Percentiles rank a stretch among this genome's conserved stretches.
Evolutionary conservation across 2,797 vertebrate species (phyloP).

Genomic region (Dallia pectoralis): DNA sequence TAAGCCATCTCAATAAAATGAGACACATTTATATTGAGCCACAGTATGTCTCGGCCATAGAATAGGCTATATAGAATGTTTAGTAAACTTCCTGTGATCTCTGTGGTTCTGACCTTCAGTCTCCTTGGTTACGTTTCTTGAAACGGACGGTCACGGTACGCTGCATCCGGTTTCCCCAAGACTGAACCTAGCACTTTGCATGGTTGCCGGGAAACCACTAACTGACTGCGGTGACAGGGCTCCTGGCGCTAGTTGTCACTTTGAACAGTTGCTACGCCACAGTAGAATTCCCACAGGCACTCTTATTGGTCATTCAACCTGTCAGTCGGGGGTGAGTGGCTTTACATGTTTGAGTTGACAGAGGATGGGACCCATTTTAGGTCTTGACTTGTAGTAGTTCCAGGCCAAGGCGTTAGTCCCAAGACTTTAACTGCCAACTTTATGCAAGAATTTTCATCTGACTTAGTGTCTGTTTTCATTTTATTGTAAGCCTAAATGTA

Average conservation of each 20-base stretch:
- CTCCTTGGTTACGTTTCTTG: background rate
- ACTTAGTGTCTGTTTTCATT: background rate
- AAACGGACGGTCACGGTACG: background rate
- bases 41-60: background rate
- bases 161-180: background rate
- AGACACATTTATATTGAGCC: background rate
- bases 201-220: background rate
- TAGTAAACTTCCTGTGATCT: no score
- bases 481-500: background rate
- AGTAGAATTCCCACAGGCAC: background rate
- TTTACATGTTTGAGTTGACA: background rate
- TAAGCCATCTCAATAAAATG: background rate
- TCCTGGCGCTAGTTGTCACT: background rate
- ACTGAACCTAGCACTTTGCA: background rate
- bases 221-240: background rate
- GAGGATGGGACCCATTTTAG: background rate
- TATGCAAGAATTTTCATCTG: slow-evolving; percentile 6
- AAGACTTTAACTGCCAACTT: background rate
- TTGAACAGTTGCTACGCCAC: background rate
- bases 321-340: background rate
- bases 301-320: background rate
- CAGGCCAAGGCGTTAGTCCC: background rate
- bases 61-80: no score
- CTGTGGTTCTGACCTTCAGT: background rate
- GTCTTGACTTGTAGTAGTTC: background rate